Conservation (phyloP, 2,113 vertebrate species). For the Oncorhynchus clarkii region DNA sequence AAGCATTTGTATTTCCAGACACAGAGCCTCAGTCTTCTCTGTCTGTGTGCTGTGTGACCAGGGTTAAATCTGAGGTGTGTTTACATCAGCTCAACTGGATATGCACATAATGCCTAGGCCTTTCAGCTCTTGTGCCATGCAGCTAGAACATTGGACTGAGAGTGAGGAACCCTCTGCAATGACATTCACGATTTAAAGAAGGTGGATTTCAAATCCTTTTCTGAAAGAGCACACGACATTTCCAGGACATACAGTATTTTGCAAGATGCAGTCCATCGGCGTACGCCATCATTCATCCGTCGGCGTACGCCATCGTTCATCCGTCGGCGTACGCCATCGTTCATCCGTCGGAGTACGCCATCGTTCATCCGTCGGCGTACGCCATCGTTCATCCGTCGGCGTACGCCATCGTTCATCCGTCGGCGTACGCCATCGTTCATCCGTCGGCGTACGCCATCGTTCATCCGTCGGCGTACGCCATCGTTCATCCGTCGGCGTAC, state of each 20-base stretch:
- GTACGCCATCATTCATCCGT: neutral
- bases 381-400: too few relatives aligned
- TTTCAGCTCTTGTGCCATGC: conserved; percentile 23
- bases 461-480: too few relatives aligned
- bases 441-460: too few relatives aligned
- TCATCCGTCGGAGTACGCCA: too few relatives aligned
- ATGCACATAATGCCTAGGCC: neutral
- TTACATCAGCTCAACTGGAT: conserved; percentile 48
- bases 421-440: too few relatives aligned
- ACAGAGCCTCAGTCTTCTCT: conserved; percentile 37
- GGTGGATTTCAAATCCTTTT: neutral
- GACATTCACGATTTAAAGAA: neutral
- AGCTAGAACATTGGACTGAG: neutral
- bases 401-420: too few relatives aligned
- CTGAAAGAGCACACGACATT: neutral
- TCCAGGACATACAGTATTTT: neutral
- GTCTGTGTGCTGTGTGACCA: conserved; percentile 32
- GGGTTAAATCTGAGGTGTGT: conserved; percentile 56
- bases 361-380: too few relatives aligned
- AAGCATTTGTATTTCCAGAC: conserved; percentile 55
- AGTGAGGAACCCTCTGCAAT: neutral
- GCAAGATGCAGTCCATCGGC: neutral
- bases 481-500: too few relatives aligned
- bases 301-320: too few relatives aligned
- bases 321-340: too few relatives aligned